phyloP scores from a whole-genome alignment of 2,113 vertebrate species.

The Sylvilagus bachmani region DNA sequence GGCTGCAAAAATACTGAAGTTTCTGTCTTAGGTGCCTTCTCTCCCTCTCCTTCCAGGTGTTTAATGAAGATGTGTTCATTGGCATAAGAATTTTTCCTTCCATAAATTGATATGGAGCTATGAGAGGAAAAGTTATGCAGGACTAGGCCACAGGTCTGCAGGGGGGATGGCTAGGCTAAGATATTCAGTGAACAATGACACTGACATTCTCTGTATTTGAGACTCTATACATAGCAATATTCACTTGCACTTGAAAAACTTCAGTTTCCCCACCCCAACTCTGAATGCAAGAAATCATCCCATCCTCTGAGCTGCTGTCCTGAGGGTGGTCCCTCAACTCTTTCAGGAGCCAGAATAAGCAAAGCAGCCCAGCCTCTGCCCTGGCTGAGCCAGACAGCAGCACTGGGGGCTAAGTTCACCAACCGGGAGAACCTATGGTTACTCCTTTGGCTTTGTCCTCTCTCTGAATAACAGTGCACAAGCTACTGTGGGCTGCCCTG shows the following conservation, averaged over 20 bases:
- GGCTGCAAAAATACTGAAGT: not conserved
- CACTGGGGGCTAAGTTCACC: conserved; percentile 25
- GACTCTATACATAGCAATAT: not conserved
- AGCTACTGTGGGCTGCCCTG: conserved; percentile 54
- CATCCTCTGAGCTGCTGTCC: not conserved
- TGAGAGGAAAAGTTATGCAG: not conserved
- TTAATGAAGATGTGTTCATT: not conserved
- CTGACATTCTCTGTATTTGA: not conserved
- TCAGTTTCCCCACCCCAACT: not conserved
- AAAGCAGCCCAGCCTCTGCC: not conserved
- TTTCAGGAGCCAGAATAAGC: conserved; percentile 48
- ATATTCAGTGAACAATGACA: not conserved
- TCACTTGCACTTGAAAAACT: not conserved
- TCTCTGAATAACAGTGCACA: conserved; percentile 62
- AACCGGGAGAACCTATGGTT: conserved; percentile 35
- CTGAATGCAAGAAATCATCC: not conserved
- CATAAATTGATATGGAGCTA: not conserved
- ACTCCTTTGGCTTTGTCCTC: conserved; percentile 62
- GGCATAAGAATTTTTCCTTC: not conserved
- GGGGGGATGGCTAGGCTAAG: not conserved
- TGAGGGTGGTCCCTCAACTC: not conserved
- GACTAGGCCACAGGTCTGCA: not conserved
- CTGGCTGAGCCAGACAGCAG: not conserved
- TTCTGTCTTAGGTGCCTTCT: not conserved
- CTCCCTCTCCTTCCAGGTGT: not conserved